These are phyloP conservation scores for Tragelaphus imberbis DNA, from an alignment of 2,113 vertebrate species.

Conservation along the genomic window DNA sequence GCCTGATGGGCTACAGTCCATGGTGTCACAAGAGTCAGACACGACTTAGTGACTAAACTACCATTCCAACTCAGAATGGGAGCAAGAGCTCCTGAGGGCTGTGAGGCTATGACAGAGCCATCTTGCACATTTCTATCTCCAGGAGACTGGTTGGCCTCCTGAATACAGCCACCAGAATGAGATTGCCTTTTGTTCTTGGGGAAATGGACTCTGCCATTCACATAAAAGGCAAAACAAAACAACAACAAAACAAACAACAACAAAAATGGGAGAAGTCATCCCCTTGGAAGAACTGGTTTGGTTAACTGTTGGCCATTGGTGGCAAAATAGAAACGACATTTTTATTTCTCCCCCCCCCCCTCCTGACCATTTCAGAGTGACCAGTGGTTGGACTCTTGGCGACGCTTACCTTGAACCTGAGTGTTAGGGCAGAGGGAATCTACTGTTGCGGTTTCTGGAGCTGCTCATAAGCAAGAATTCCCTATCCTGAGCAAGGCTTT, in stretches of 20 bases:
- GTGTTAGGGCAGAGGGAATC: constrained; percentile 73
- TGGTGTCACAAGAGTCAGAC: neutral
- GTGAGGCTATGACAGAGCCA: neutral
- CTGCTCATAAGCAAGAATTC: constrained; percentile 70
- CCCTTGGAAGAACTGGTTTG: constrained; percentile 53
- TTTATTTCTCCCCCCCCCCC: constrained; percentile 65
- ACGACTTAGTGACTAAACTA: neutral
- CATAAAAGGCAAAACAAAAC: constrained; percentile 1
- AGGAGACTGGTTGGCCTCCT: neutral
- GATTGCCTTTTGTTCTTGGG: constrained; percentile 4
- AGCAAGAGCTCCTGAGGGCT: neutral
- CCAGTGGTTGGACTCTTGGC: constrained; percentile 67
- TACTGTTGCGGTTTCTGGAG: constrained; percentile 69
- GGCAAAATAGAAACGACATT: constrained; percentile 66
- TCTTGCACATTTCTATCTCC: neutral
- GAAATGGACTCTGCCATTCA: constrained; percentile 32
- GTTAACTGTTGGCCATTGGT: constrained; percentile 53
- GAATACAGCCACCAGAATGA: neutral
- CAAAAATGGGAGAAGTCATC: constrained; percentile 7
- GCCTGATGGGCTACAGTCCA: neutral
- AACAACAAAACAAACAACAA: neutral
- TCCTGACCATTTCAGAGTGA: constrained; percentile 72
- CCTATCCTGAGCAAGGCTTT: constrained; percentile 73
- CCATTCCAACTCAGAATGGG: neutral
- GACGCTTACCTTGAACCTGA: constrained; percentile 71